Evolutionary conservation across 2,888 invertebrate species (phyloP).

Genomic region (Oegoconia quadripuncta): DNA sequence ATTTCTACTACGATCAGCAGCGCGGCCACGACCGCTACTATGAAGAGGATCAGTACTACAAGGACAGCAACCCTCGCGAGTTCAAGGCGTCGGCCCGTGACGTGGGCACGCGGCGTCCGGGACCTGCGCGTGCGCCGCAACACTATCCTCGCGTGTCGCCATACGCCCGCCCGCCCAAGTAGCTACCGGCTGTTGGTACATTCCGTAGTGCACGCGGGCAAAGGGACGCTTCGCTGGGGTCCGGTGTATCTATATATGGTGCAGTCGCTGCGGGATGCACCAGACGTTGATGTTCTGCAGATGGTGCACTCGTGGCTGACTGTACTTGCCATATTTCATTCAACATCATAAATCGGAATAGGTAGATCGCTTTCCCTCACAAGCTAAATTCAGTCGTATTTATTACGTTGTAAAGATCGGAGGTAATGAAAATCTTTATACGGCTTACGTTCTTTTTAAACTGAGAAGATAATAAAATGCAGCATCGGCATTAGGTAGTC

Average conservation of each 20-base stretch:
- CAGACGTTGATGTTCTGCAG: no score
- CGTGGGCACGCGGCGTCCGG: conserved; percentile 57
- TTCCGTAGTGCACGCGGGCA: conserved; percentile 15
- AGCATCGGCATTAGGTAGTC: no score
- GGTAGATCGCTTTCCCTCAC: no score
- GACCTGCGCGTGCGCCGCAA: conserved; percentile 22
- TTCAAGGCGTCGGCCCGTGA: conserved; percentile 58
- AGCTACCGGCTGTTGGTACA: conserved; percentile 30
- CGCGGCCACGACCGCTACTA: conserved; percentile 58
- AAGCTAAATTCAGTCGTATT: no score
- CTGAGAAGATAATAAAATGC: no score
- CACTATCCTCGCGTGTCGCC: conserved; percentile 50
- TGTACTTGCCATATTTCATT: no score
- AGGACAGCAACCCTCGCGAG: conserved; percentile 46
- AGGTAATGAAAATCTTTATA: no score
- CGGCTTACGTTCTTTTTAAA: no score
- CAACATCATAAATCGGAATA: no score
- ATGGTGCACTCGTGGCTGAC: no score
- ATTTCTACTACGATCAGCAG: conserved; percentile 83
- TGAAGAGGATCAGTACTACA: conserved; percentile 60
- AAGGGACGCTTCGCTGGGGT: not conserved
- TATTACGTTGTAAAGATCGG: no score
- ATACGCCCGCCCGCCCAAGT: conserved; percentile 65
- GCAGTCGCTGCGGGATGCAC: no score
- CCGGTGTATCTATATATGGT: not conserved